Evolutionary conservation across 2,113 vertebrate species (phyloP).

Genomic region (Prinia subflava): DNA sequence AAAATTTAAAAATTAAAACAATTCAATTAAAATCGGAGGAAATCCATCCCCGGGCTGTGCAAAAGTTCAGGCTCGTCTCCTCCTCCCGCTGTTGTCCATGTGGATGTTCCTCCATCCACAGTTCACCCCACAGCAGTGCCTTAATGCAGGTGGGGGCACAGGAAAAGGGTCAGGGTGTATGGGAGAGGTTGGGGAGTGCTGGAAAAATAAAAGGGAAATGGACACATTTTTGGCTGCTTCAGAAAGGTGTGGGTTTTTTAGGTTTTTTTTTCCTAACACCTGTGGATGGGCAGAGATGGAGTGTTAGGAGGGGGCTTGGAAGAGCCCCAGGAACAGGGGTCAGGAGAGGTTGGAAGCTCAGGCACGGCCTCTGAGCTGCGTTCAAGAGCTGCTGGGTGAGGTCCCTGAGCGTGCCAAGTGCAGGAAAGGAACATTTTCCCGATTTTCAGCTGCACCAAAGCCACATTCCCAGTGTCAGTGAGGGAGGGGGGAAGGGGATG

Average conservation of each 20-base stretch:
- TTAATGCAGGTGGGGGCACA: not conserved
- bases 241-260: not conserved
- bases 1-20: not conserved
- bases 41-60: not conserved
- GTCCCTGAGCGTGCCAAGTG: not conserved
- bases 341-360: not conserved
- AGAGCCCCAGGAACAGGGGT: not conserved
- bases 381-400: not conserved
- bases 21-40: not conserved
- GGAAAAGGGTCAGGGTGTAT: not conserved
- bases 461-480: not conserved
- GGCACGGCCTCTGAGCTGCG: not conserved
- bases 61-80: not conserved
- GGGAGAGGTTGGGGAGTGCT: not conserved
- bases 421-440: not conserved
- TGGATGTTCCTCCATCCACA: not conserved
- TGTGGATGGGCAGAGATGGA: not conserved
- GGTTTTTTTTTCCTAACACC: not conserved
- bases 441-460: not conserved
- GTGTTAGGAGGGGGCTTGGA: not conserved
- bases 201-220: not conserved
- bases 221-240: not conserved
- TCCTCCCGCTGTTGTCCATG: not conserved
- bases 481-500: not conserved
- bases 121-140: not conserved